Percentiles rank a stretch among this genome's conserved stretches.
Evolutionary conservation across 1,140 invertebrate genomes (phyloP).

Genomic region (Ips typographus): DNA sequence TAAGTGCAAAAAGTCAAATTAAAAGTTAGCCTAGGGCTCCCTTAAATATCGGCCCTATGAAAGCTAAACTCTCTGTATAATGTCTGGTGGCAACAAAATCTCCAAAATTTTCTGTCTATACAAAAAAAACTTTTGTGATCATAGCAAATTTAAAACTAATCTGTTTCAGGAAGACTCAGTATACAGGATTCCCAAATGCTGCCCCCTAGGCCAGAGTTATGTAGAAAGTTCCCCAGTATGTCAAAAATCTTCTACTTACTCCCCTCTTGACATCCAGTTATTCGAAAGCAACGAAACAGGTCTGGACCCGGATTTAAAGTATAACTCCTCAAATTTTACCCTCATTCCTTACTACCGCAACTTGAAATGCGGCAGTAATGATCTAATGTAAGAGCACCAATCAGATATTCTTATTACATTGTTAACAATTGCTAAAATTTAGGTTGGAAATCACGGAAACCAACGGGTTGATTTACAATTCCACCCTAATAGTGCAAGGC

Average conservation of each 20-base stretch:
- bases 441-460: constrained; percentile 3
- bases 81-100: no score
- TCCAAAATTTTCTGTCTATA: no score
- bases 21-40: no score
- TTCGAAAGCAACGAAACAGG: constrained; percentile 49
- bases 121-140: no score
- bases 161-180: constrained; percentile 53
- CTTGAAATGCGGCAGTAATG: constrained; percentile 2
- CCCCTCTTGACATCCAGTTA: constrained; percentile 81
- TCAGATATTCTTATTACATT: background rate
- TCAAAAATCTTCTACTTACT: constrained; percentile 53
- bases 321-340: constrained; percentile 11
- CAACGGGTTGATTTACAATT: constrained; percentile 34
- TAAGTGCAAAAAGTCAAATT: no score
- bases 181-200: constrained; percentile 29
- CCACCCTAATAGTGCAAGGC: constrained; percentile 34
- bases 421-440: background rate
- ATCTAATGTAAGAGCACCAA: background rate
- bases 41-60: no score
- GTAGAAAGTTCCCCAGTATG: constrained; percentile 40
- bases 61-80: no score
- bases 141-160: no score
- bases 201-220: constrained; percentile 11
- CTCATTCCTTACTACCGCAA: constrained; percentile 25
- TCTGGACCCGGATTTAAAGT: constrained; percentile 30